A percentile compares a stretch with the other conserved stretches of the same genome.
Evolutionary conservation across 2,888 invertebrate genomes (phyloP).

Genomic region (Poecilus cupreus): DNA sequence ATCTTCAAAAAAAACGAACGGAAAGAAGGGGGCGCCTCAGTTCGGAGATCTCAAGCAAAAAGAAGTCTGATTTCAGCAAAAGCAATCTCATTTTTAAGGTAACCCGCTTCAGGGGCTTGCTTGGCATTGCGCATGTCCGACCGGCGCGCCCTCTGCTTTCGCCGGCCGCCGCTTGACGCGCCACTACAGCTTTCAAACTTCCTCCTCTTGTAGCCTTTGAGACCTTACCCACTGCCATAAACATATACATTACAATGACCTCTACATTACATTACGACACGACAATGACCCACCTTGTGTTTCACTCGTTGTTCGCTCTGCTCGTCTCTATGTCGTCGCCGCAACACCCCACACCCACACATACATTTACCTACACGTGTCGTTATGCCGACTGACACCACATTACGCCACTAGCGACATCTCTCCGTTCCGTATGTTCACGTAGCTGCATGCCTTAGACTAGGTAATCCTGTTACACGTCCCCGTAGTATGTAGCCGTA

Average conservation of each 20-base stretch:
- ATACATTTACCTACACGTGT: background rate
- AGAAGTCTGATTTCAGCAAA: constrained; percentile 94
- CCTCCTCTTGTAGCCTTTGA: constrained; percentile 25
- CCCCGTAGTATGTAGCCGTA: background rate
- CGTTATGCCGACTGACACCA: background rate
- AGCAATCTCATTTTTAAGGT: constrained; percentile 99
- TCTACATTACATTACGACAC: background rate
- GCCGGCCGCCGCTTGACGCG: constrained; percentile 62
- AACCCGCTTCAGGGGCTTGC: constrained; percentile 79
- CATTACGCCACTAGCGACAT: constrained; percentile 17
- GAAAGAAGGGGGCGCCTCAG: constrained; percentile 97
- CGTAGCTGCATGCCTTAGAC: constrained; percentile 17
- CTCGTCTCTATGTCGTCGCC: background rate
- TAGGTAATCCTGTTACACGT: background rate
- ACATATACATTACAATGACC: constrained; percentile 18
- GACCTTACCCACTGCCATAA: constrained; percentile 3
- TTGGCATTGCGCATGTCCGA: constrained; percentile 71
- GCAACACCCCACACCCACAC: background rate
- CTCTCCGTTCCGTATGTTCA: constrained; percentile 23
- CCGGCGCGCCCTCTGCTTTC: constrained; percentile 72
- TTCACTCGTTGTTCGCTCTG: background rate
- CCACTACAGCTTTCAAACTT: constrained; percentile 29
- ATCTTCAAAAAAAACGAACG: constrained; percentile 99
- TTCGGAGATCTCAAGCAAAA: constrained; percentile 91
- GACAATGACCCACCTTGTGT: constrained; percentile 4